Percentiles rank a stretch among this genome's conserved stretches.
Evolutionary conservation across 53 echinoderm and acorn worm species (phyloP).

Genomic region (Luidia sarsii): DNA sequence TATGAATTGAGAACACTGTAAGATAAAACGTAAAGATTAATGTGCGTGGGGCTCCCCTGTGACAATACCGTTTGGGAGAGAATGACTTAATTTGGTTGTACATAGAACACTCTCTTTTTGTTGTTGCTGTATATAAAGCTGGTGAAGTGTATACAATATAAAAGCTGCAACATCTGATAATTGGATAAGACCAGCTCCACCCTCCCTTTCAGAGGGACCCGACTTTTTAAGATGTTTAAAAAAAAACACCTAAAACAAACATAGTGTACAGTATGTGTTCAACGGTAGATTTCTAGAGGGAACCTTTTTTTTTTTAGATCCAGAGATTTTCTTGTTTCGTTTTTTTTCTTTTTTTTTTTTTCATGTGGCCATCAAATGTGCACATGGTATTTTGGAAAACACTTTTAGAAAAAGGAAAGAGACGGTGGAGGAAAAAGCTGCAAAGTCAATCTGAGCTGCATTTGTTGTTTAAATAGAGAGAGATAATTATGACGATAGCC

Average conservation of each 20-base stretch:
- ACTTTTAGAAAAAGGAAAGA: too few relatives aligned
- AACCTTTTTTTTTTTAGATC: constrained; percentile 6
- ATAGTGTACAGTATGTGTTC: constrained; percentile 36
- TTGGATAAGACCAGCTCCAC: background rate
- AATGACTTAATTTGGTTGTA: constrained; percentile 37
- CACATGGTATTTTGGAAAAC: constrained; percentile 30
- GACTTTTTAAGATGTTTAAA: constrained; percentile 27
- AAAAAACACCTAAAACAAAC: background rate
- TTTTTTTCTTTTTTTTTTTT: background rate
- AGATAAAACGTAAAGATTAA: too few relatives aligned
- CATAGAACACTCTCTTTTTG: constrained; percentile 21
- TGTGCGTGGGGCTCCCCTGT: too few relatives aligned
- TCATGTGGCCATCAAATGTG: constrained; percentile 50
- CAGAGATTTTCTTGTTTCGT: background rate
- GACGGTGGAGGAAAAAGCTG: too few relatives aligned
- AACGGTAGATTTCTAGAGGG: constrained; percentile 22
- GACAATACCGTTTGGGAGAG: constrained; percentile 1
- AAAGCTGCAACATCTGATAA: background rate
- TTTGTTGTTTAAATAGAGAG: constrained; percentile 7
- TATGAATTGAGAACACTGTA: too few relatives aligned
- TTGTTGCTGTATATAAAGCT: constrained; percentile 55
- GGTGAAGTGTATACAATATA: constrained; percentile 43
- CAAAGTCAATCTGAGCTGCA: constrained; percentile 40
- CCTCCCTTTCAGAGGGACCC: background rate
- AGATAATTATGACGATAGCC: background rate